These are phyloP conservation scores for Rhinopomastus cyanomelas DNA, from an alignment of 2,113 vertebrate genomes.

Conservation along the genomic window DNA sequence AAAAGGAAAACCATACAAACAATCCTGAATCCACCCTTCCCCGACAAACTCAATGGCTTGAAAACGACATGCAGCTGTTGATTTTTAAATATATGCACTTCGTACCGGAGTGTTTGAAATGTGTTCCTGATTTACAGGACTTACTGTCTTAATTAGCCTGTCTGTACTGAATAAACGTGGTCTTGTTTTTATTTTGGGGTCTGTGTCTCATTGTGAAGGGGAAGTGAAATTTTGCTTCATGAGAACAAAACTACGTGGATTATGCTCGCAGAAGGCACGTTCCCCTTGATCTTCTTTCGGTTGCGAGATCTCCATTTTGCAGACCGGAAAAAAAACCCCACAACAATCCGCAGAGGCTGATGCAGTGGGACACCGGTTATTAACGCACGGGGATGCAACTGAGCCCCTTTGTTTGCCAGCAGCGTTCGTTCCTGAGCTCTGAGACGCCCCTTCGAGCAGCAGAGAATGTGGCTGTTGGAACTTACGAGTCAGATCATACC, in stretches of 20 bases:
- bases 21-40: background rate
- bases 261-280: background rate
- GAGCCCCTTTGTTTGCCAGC: constrained; percentile 68
- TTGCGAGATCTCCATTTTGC: constrained; percentile 49
- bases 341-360: constrained; percentile 40
- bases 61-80: constrained; percentile 57
- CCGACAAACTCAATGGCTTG: constrained; percentile 65
- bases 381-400: constrained; percentile 55
- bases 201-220: constrained; percentile 39
- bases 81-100: constrained; percentile 70
- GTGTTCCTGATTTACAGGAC: constrained; percentile 74
- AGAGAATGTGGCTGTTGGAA: constrained; percentile 10
- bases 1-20: background rate
- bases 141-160: constrained; percentile 71
- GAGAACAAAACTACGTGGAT: background rate
- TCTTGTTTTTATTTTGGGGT: constrained; percentile 64
- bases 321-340: background rate
- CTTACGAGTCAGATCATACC: background rate
- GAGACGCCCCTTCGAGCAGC: constrained; percentile 6
- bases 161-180: constrained; percentile 75
- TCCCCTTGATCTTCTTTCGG: constrained; percentile 12
- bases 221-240: background rate
- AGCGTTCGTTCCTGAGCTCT: background rate
- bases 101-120: constrained; percentile 74
- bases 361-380: constrained; percentile 58